Percentiles rank a stretch among this genome's conserved stretches.
These are phyloP conservation scores for Hyles lineata DNA, from an alignment of 2,888 invertebrate species.

Conservation along the genomic window DNA sequence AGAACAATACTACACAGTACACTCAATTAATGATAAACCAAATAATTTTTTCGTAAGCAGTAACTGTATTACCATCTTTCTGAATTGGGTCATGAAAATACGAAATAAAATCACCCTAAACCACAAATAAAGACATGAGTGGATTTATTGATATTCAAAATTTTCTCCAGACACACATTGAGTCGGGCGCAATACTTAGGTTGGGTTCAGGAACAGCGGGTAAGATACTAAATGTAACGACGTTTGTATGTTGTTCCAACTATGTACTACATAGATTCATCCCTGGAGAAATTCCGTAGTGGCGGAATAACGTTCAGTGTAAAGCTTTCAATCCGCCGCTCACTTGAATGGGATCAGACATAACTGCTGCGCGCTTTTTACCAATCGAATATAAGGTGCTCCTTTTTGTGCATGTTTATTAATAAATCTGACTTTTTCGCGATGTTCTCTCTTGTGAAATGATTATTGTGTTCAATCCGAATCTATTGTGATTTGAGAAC, in stretches of 20 bases:
- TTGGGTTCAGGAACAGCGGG: conserved; percentile 43
- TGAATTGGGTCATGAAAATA: not conserved
- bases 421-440: conserved; percentile 3
- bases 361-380: conserved; percentile 40
- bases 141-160: conserved; percentile 40
- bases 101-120: not conserved
- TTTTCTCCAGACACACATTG: conserved; percentile 37
- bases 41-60: not conserved
- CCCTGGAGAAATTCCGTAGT: conserved; percentile 59
- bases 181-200: conserved; percentile 50
- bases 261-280: conserved; percentile 60
- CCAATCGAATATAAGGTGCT: conserved; percentile 6
- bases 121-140: conserved; percentile 32
- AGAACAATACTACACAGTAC: not conserved
- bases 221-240: conserved; percentile 53
- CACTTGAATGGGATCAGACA: conserved; percentile 50
- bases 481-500: not conserved
- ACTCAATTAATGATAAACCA: not conserved
- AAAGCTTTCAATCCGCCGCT: conserved; percentile 56
- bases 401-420: not conserved
- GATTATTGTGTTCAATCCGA: not conserved
- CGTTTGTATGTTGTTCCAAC: conserved; percentile 56
- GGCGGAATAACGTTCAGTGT: conserved; percentile 51
- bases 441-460: not conserved
- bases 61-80: not conserved